A percentile compares a stretch with the other conserved stretches of the same genome.
phyloP scores from a whole-genome alignment of 2,888 invertebrate genomes.

The Tachina fera region DNA sequence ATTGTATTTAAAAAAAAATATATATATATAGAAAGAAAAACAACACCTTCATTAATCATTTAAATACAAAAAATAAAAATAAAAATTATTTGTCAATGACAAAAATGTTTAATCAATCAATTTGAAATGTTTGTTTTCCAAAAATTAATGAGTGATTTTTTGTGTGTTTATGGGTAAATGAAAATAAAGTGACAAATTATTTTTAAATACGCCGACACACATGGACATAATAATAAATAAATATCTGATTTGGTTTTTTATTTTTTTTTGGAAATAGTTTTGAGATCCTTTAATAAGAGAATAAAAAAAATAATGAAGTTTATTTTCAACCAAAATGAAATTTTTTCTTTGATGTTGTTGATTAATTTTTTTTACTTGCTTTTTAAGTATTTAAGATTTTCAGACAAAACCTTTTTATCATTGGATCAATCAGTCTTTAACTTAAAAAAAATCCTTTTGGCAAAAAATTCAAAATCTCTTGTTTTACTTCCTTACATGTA shows the following conservation, averaged over 20 bases:
- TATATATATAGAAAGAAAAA: not conserved
- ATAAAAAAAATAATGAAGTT: too few relatives aligned
- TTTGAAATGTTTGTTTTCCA: conserved; percentile 22
- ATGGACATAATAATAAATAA: not conserved
- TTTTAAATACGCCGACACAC: not conserved
- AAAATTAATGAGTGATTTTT: conserved; percentile 15
- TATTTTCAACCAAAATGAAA: too few relatives aligned
- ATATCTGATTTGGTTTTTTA: not conserved
- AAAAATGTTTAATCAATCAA: conserved; percentile 62
- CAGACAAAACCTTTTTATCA: conserved; percentile 25
- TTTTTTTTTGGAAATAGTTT: too few relatives aligned
- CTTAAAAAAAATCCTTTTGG: conserved; percentile 14
- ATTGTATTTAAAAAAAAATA: conserved; percentile 5
- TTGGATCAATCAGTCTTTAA: conserved; percentile 52
- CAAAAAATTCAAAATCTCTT: conserved; percentile 36
- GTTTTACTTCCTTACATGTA: conserved; percentile 36
- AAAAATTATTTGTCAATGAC: conserved; percentile 60
- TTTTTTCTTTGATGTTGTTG: conserved; percentile 5
- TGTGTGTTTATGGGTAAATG: conserved; percentile 15
- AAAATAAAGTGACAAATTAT: conserved; percentile 37
- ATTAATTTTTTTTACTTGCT: not conserved
- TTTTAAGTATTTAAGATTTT: not conserved
- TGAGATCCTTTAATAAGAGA: too few relatives aligned
- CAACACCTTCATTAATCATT: conserved; percentile 61
- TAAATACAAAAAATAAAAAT: conserved; percentile 35